Percentiles rank a stretch among this genome's conserved stretches.
phyloP scores from a whole-genome alignment of 2,888 invertebrate species.

The Plagiodera versicolora region DNA sequence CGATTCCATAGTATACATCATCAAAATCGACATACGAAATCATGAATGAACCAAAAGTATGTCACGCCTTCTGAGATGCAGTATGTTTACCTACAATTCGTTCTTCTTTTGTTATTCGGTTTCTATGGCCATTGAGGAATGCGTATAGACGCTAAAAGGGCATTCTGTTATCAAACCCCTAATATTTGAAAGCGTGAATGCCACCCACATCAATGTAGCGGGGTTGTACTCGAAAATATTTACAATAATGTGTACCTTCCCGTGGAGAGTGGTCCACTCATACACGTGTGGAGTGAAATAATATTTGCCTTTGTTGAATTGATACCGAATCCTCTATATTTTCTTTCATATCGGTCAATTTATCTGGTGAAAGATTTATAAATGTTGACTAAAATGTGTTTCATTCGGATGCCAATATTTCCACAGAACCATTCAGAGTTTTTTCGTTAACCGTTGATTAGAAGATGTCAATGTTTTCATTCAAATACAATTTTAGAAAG shows the following conservation, averaged over 20 bases:
- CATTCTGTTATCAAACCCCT: conserved; percentile 16
- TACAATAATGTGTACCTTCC: background rate
- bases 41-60: conserved; percentile 18
- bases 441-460: too few relatives aligned
- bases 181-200: conserved; percentile 11
- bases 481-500: too few relatives aligned
- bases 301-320: background rate
- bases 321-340: background rate
- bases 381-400: too few relatives aligned
- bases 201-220: conserved; percentile 19
- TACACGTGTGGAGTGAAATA: background rate
- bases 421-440: too few relatives aligned
- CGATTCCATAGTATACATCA: background rate
- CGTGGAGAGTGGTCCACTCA: background rate
- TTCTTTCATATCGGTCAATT: too few relatives aligned
- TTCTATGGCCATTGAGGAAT: conserved; percentile 19
- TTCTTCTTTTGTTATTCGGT: conserved; percentile 18
- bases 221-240: background rate
- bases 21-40: conserved; percentile 4
- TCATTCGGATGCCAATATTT: too few relatives aligned
- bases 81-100: conserved; percentile 21
- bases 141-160: conserved; percentile 10
- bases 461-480: too few relatives aligned
- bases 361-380: too few relatives aligned
- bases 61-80: conserved; percentile 15